Evolutionary conservation across 37 sponge, comb jelly and placozoan species (phyloP), one percentile per base, ranked within the genome.

Genomic region (Crambe crambe): DNA sequence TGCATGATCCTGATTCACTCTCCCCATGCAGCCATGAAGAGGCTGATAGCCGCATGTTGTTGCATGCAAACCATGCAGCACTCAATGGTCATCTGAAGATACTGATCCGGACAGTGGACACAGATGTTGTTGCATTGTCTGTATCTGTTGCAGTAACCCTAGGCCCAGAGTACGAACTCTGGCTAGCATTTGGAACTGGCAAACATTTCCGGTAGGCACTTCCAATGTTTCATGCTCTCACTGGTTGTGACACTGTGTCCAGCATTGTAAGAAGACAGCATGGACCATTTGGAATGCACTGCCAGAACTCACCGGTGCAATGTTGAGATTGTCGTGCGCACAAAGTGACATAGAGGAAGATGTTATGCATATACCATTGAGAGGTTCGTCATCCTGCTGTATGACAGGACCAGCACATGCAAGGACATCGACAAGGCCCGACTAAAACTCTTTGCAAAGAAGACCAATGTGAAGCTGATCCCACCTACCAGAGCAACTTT

Each of bases 21-120:
- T 18, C 81, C 2, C 74, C 65, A 61, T 84, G 85, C 67, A 83
- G 60, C 42, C 83, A 83, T 83, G 83, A 84, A 64, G 85, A 84
- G 17, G 76, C 85, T 35, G 85, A 60, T 22, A 60, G 61, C 17
- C 61, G 76, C 26, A 54, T 83, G 56, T 32, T 83, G 26, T 44
- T 84, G 41, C 76, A 84, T 75, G 77, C 32, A 54, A 20, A 34
- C 17, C 71, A 80, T 80, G 81, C 81, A 44, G 71, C 70, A 23
- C 56, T 70, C 2, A 29, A 80, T 23, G 81, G 72, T 27, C 81
- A 80, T 51, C 6, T 70, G 2, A 29, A 36, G 20, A 69, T 69
- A 68, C 10, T 76, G 3, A 25, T 76, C 3, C 77, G 77, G 15
- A 76, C 79, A 9, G 68, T 78, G 63, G 79, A 78, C 58, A 84